phyloP scores from a whole-genome alignment of 2,113 vertebrate genomes.

The Burhinus bistriatus region DNA sequence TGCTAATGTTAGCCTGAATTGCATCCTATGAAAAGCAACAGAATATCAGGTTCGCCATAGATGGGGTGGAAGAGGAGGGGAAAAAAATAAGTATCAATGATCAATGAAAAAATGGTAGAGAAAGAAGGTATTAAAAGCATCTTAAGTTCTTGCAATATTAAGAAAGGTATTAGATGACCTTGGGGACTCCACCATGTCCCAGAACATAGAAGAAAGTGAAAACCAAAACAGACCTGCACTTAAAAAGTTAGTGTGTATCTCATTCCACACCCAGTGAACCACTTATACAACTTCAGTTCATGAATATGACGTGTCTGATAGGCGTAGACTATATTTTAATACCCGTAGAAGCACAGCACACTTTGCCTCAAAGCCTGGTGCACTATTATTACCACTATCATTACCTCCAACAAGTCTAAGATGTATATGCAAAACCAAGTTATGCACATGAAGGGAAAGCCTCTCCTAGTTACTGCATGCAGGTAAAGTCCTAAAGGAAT shows the following conservation, averaged over 20 bases:
- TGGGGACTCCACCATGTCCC: neutral
- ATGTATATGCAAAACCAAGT: neutral
- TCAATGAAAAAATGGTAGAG: neutral
- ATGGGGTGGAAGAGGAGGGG: neutral
- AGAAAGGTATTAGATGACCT: neutral
- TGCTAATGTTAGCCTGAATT: neutral
- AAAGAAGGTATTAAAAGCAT: neutral
- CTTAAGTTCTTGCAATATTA: neutral
- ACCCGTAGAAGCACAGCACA: neutral
- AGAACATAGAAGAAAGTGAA: neutral
- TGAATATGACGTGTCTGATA: neutral
- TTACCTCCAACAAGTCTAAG: neutral
- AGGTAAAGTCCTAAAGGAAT: neutral
- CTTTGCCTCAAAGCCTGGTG: neutral
- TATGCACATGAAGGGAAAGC: neutral
- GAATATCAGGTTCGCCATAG: neutral
- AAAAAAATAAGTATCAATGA: neutral
- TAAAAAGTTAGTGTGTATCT: neutral
- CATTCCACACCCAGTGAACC: neutral
- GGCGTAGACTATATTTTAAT: neutral
- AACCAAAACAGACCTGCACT: neutral
- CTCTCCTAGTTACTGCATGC: neutral
- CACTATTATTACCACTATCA: neutral
- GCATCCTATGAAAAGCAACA: neutral
- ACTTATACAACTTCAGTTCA: neutral